Evolutionary conservation across 2,797 vertebrate genomes (phyloP).

Genomic region (Alfaro cultratus): DNA sequence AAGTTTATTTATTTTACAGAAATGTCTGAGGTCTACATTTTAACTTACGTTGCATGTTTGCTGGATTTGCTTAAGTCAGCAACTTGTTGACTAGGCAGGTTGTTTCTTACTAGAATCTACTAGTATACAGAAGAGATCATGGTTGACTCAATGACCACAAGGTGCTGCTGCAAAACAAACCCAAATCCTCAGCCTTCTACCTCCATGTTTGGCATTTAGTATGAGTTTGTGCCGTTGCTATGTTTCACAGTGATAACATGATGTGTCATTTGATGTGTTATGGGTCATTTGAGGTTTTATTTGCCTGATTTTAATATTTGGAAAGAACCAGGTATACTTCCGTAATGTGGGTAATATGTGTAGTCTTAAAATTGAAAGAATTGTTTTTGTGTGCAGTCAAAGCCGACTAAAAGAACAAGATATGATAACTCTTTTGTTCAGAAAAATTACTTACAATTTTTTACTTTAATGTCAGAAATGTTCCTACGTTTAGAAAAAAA

Average conservation of each 20-base stretch:
- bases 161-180: constrained; percentile 2
- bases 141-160: constrained; percentile 3
- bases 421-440: background rate
- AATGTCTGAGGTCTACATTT: background rate
- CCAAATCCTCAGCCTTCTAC: background rate
- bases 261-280: background rate
- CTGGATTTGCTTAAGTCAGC: background rate
- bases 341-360: background rate
- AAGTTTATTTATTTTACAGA: background rate
- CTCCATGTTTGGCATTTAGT: background rate
- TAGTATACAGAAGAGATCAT: background rate
- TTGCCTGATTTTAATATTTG: background rate
- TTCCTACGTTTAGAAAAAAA: background rate
- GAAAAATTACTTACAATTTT: background rate
- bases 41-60: background rate
- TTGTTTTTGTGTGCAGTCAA: background rate
- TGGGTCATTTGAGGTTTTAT: background rate
- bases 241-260: background rate
- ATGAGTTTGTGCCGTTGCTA: background rate
- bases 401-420: background rate
- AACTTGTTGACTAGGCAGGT: background rate
- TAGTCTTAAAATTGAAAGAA: background rate
- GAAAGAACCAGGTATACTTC: background rate
- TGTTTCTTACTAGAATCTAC: background rate
- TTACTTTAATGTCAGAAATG: background rate